A percentile compares a stretch with the other conserved stretches of the same genome.
phyloP scores from a whole-genome alignment of 1,140 invertebrate species.

The Papilio polyxenes region DNA sequence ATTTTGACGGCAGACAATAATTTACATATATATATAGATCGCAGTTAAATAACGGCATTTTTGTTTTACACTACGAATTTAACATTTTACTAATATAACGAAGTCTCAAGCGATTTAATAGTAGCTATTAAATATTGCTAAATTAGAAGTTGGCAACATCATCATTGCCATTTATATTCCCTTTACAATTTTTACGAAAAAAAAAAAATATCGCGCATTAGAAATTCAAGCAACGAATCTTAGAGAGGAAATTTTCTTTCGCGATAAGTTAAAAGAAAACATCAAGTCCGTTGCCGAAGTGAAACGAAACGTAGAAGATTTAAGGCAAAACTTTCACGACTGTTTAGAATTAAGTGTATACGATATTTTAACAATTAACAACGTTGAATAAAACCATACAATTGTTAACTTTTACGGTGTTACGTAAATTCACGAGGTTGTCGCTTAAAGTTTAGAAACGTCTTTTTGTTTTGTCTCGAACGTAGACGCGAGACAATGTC shows the following conservation, averaged over 20 bases:
- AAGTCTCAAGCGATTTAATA: too few relatives aligned
- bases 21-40: too few relatives aligned
- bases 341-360: slow-evolving; percentile 31
- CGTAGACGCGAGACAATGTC: slow-evolving; percentile 1
- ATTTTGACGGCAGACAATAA: too few relatives aligned
- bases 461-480: slow-evolving; percentile 21
- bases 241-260: slow-evolving; percentile 18
- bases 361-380: slow-evolving; percentile 36
- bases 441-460: background rate
- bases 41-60: too few relatives aligned
- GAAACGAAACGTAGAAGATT: slow-evolving; percentile 36
- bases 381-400: slow-evolving; percentile 33
- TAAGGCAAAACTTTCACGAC: slow-evolving; percentile 7
- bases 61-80: too few relatives aligned
- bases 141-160: background rate
- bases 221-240: slow-evolving; percentile 23
- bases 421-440: background rate
- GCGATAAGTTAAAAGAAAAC: slow-evolving; percentile 32
- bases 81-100: too few relatives aligned
- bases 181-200: background rate
- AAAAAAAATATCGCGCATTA: slow-evolving; percentile 2
- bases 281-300: slow-evolving; percentile 26
- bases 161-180: background rate
- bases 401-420: slow-evolving; percentile 28
- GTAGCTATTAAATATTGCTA: too few relatives aligned